Conservation (phyloP, 2,888 invertebrate genomes). For the Orthonychiurus folsomi region DNA sequence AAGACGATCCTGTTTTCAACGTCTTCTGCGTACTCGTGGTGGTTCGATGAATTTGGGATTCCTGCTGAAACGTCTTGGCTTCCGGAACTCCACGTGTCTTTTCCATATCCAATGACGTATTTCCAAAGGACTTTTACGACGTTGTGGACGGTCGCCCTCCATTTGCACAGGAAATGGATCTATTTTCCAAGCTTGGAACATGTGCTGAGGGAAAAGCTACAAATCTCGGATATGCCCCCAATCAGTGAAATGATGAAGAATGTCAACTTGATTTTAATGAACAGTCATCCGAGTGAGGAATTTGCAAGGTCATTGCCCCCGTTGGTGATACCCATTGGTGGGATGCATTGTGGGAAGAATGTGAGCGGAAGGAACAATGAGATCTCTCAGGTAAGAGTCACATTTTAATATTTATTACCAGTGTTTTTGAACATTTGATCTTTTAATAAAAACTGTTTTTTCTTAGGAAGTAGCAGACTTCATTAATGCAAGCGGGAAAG, state of each 20-base stretch:
- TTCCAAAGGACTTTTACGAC: background rate
- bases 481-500: conserved; percentile 8
- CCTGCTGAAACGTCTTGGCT: conserved; percentile 17
- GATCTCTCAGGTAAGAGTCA: too few relatives aligned
- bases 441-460: too few relatives aligned
- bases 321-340: conserved; percentile 5
- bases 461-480: conserved; percentile 17
- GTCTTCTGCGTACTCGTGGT: conserved; percentile 4
- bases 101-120: conserved; percentile 1
- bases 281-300: conserved; percentile 6
- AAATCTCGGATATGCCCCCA: background rate
- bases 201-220: background rate
- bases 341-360: conserved; percentile 9
- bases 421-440: too few relatives aligned
- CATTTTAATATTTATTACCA: too few relatives aligned
- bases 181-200: conserved; percentile 2
- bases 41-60: conserved; percentile 17
- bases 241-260: background rate
- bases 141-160: background rate
- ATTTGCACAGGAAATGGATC: background rate
- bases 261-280: background rate
- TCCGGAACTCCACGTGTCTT: conserved; percentile 16
- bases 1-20: conserved; percentile 19
- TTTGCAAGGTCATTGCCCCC: background rate
- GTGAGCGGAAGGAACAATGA: too few relatives aligned